Evolutionary conservation across 2,113 vertebrate genomes (phyloP).

Genomic region (Prionailurus viverrinus): DNA sequence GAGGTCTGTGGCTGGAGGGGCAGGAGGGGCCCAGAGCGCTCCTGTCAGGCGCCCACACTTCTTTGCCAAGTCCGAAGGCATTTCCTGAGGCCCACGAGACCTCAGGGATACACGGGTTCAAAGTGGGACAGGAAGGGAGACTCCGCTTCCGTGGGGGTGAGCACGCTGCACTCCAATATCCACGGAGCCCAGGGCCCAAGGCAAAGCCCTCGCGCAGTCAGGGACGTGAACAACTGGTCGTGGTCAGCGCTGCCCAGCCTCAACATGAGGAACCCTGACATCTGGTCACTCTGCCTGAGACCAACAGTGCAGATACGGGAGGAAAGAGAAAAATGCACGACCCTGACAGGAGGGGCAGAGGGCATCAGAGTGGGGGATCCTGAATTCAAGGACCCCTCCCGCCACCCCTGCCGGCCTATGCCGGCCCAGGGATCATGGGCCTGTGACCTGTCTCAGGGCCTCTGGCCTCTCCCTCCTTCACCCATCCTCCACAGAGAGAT

Average conservation of each 20-base stretch:
- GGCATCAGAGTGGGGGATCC: background rate
- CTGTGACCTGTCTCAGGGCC: background rate
- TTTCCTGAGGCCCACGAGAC: background rate
- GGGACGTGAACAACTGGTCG: background rate
- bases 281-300: background rate
- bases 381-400: background rate
- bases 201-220: background rate
- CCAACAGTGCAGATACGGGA: background rate
- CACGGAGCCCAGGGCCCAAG: background rate
- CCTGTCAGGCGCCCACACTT: background rate
- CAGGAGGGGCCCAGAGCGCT: rapidly evolving
- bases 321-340: background rate
- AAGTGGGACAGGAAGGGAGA: background rate
- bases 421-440: background rate
- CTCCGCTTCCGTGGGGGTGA: background rate
- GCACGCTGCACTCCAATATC: background rate
- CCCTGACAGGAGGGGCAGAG: rapidly evolving
- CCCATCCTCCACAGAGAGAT: background rate
- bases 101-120: background rate
- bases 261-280: background rate
- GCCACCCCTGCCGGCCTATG: background rate
- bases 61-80: background rate
- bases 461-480: background rate
- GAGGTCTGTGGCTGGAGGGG: too few relatives aligned
- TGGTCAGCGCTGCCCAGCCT: background rate